These are phyloP conservation scores for Paramormyrops kingsleyae DNA, from an alignment of 2,113 vertebrate species.

Conservation along the genomic window DNA sequence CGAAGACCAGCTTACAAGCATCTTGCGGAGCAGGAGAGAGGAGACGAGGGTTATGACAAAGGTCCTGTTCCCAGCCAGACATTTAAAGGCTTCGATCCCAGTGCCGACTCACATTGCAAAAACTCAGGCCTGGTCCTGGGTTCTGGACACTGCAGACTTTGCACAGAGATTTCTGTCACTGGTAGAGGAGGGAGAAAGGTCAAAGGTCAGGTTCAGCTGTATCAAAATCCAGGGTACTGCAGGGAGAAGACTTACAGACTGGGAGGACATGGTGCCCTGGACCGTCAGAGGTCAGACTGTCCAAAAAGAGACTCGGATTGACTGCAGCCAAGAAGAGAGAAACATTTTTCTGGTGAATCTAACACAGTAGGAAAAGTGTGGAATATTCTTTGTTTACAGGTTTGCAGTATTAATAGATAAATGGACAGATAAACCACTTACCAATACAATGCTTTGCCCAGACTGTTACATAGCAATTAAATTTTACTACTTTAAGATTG, in stretches of 20 bases:
- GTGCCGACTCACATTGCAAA: slow-evolving; percentile 54
- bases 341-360: background rate
- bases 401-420: background rate
- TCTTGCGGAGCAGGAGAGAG: slow-evolving; percentile 26
- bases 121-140: slow-evolving; percentile 62
- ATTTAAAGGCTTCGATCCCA: background rate
- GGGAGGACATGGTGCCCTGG: slow-evolving; percentile 42
- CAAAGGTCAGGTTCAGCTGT: background rate
- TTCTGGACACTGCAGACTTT: slow-evolving; percentile 60
- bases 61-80: slow-evolving; percentile 20
- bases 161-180: slow-evolving; percentile 62
- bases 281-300: slow-evolving; percentile 35
- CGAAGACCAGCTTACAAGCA: slow-evolving; percentile 48
- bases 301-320: slow-evolving; percentile 60
- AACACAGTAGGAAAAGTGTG: background rate
- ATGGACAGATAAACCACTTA: background rate
- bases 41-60: background rate
- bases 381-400: background rate
- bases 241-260: slow-evolving; percentile 37
- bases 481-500: background rate
- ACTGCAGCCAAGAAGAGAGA: slow-evolving; percentile 37
- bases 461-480: background rate
- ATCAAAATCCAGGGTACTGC: background rate
- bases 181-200: background rate
- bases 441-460: background rate